Conservation (phyloP, 2,113 vertebrate genomes). For the Engystomops pustulosus region DNA sequence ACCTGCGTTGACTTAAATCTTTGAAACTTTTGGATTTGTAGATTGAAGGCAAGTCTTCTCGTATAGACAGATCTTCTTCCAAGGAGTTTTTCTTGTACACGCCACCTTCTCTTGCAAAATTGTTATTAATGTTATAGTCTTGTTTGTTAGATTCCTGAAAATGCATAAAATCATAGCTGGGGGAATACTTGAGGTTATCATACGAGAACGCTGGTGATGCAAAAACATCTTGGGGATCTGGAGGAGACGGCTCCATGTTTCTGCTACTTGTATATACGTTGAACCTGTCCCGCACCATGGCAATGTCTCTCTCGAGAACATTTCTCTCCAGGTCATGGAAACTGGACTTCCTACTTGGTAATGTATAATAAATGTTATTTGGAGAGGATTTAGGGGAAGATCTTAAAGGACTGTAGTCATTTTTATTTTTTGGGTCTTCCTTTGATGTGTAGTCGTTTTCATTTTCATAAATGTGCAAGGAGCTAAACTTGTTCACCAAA, state of each 20-base stretch:
- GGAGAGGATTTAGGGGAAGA: neutral
- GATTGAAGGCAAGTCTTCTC: conserved; percentile 8
- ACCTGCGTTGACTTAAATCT: neutral
- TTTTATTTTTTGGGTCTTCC: neutral
- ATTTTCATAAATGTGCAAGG: neutral
- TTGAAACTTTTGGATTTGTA: conserved; percentile 39
- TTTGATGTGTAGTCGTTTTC: neutral
- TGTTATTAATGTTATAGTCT: conserved; percentile 24
- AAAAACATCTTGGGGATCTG: neutral
- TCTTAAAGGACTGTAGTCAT: conserved; percentile 1
- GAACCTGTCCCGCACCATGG: neutral
- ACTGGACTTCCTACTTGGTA: conserved; percentile 39
- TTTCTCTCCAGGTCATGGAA: conserved; percentile 4
- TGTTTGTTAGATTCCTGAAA: neutral
- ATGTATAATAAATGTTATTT: conserved; percentile 38
- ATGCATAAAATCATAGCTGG: neutral
- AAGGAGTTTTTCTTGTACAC: neutral
- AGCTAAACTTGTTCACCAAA: conserved; percentile 16
- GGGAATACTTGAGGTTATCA: conserved; percentile 25
- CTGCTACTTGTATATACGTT: conserved; percentile 1
- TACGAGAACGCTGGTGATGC: neutral
- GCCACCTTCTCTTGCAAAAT: neutral
- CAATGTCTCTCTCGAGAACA: neutral
- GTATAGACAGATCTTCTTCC: neutral
- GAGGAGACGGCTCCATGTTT: neutral